A percentile compares a stretch with the other conserved stretches of the same genome.
These are phyloP conservation scores for Phaethon lepturus DNA, from an alignment of 2,113 vertebrate species.

Conservation along the genomic window DNA sequence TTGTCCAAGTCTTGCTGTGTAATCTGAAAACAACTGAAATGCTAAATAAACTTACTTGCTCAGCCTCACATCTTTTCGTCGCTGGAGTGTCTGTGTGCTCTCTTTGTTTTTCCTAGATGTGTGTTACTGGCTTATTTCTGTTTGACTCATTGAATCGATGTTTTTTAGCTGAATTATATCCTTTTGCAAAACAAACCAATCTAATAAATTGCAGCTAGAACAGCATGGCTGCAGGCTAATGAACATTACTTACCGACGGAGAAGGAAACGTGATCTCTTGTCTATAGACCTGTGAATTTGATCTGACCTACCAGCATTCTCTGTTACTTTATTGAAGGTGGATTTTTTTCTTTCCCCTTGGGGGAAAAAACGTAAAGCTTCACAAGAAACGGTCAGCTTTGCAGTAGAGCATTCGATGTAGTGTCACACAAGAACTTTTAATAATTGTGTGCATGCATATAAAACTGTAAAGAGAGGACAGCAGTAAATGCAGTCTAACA, in stretches of 20 bases:
- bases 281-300: constrained; percentile 36
- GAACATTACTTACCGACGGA: constrained; percentile 34
- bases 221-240: not conserved
- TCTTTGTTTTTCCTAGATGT: not conserved
- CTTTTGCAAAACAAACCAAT: not conserved
- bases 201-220: not conserved
- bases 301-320: constrained; percentile 14
- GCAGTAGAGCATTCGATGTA: not conserved
- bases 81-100: not conserved
- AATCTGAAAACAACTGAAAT: not conserved
- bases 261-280: constrained; percentile 16
- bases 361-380: not conserved
- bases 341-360: not conserved
- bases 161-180: not conserved
- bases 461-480: not conserved
- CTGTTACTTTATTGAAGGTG: not conserved
- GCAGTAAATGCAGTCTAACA: not conserved
- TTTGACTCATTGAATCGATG: not conserved
- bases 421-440: not conserved
- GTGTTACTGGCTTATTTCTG: not conserved
- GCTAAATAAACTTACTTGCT: not conserved
- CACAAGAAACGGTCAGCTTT: not conserved
- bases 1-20: not conserved
- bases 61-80: not conserved
- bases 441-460: not conserved